Base-by-base conservation (phyloP, 1,140 invertebrate species). In the Pristionchus pacificus region DNA sequence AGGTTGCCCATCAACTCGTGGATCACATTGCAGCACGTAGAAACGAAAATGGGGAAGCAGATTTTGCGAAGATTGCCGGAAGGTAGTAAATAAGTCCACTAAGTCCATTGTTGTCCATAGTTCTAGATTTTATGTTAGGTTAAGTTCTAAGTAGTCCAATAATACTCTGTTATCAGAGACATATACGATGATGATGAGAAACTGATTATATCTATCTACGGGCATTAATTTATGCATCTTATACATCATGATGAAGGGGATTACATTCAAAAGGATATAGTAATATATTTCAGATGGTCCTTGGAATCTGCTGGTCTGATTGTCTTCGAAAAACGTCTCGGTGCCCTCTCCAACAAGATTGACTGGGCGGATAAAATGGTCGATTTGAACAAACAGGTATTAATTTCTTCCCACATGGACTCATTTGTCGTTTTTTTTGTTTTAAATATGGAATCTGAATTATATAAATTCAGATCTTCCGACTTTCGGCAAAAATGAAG, bases 1-100 rank as follows among this genome's bases (percentile, higher is more conserved):
- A 88, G 71, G 91, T 91, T 24, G 89, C 91, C 27, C 90, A 92
- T 74, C 91, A 93, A 84, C 91, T 93, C 80, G 87, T 91, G 15
- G 85, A 88, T 28, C 80, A 78, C 72, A 74, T 87, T 30, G 29
- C 77, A 29, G 57, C 68, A 13, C 60, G 79, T 33, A 70, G 65
- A 62, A 70, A 80, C 55, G 58, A 77, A 57, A 63, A 74, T 60
- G 77, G 77, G 24, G 72, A 84, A 59, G 78, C 85, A 25, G 68
- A 85, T 65, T 81, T 85, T 55, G 77, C 70, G 59, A 78, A 71
- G 19, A 61, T 71, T 0, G 76, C 74, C 25, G 75, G 75, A 49
- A 68, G 67, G 67, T 69, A 24, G 14, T 10, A 49, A 10, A 49
- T 10, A 49, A 19, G 6, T 49, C 6, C 38, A 49, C 38, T 49